phyloP scores from a whole-genome alignment of 2,797 vertebrate species.

The Bradypodion pumilum region DNA sequence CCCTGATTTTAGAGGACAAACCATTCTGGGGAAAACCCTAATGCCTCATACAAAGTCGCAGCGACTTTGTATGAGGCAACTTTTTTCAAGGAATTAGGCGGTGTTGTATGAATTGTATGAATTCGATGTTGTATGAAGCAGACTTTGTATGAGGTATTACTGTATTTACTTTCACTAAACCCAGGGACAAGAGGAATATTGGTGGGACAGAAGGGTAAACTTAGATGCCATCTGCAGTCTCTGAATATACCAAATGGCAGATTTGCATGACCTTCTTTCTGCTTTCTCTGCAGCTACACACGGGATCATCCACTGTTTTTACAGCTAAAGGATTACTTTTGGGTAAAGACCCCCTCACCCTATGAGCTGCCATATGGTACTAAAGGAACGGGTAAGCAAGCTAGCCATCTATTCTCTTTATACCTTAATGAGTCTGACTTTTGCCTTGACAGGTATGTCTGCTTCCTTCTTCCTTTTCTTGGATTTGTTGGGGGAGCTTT shows the following conservation, averaged over 20 bases:
- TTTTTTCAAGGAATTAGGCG: too few species aligned
- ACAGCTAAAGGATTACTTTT: slow-evolving; percentile 90
- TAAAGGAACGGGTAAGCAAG: slow-evolving; percentile 87
- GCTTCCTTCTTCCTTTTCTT: not conserved
- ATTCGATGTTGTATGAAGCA: too few species aligned
- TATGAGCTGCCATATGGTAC: slow-evolving; percentile 88
- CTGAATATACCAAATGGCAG: not conserved
- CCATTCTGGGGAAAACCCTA: too few species aligned
- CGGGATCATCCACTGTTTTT: slow-evolving; percentile 87
- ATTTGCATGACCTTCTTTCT: not conserved
- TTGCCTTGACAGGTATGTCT: not conserved
- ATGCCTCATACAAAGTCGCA: too few species aligned
- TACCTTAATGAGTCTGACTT: not conserved
- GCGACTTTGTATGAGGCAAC: too few species aligned
- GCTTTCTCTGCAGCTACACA: slow-evolving; percentile 79
- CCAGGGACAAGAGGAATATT: not conserved
- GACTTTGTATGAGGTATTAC: too few species aligned
- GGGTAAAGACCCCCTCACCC: slow-evolving; percentile 81
- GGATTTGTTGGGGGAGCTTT: not conserved
- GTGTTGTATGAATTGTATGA: too few species aligned
- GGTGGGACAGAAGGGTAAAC: rapidly evolving
- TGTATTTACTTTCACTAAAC: too few species aligned
- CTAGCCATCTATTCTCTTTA: not conserved
- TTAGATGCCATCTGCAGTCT: not conserved
- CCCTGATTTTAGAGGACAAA: too few species aligned